Evolutionary conservation across 1,140 invertebrate species (phyloP).

Genomic region (Catajapyx aquilonaris): DNA sequence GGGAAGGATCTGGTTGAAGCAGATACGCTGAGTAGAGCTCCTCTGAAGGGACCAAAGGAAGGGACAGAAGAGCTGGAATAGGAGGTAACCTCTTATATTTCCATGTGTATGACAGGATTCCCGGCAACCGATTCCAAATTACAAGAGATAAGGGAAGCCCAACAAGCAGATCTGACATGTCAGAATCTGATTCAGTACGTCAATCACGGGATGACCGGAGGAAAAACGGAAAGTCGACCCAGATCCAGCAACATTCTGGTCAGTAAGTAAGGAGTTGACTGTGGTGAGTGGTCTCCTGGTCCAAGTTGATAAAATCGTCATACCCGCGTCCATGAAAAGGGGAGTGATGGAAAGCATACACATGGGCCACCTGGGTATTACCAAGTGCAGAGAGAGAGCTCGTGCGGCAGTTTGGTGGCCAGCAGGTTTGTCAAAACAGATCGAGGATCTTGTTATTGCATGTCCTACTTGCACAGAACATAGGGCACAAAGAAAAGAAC

Average conservation of each 20-base stretch:
- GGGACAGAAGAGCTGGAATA: too few relatives aligned
- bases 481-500: too few relatives aligned
- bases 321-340: neutral
- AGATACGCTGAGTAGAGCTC: too few relatives aligned
- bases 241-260: neutral
- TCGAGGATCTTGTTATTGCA: too few relatives aligned
- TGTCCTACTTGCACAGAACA: too few relatives aligned
- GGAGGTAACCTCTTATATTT: too few relatives aligned
- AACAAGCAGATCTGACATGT: conserved; percentile 1
- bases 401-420: conserved; percentile 3
- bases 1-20: too few relatives aligned
- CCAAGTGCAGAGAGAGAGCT: conserved; percentile 2
- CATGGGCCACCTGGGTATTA: conserved; percentile 4
- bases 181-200: neutral
- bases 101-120: too few relatives aligned
- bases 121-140: conserved; percentile 2
- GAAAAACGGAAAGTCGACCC: neutral
- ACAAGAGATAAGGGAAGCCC: conserved; percentile 3
- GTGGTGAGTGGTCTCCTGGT: neutral
- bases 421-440: conserved; percentile 2
- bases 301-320: neutral
- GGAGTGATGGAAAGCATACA: conserved; percentile 1
- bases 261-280: neutral
- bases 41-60: too few relatives aligned
- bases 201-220: conserved; percentile 1